These are phyloP conservation scores for Torymus tubicola DNA, from an alignment of 2,888 invertebrate species.

Conservation along the genomic window DNA sequence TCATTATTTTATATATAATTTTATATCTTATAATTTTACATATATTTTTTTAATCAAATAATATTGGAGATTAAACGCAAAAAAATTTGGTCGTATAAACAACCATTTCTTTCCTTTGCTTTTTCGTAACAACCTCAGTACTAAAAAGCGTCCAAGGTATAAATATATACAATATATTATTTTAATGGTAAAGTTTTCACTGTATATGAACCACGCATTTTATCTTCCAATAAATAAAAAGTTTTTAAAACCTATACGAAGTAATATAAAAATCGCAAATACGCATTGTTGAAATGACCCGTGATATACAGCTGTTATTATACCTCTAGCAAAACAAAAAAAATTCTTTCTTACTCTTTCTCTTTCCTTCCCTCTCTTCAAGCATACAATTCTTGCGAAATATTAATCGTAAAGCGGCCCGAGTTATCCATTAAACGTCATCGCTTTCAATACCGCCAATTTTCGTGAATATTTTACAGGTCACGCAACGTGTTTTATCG, in stretches of 20 bases:
- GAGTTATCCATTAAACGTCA: constrained; percentile 15
- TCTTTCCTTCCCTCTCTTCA: too few species aligned
- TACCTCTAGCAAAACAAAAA: neutral
- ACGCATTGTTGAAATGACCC: neutral
- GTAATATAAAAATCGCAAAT: neutral
- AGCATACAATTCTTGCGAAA: neutral
- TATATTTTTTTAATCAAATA: too few species aligned
- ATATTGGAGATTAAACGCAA: too few species aligned
- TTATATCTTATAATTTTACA: too few species aligned
- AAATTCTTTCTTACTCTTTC: neutral
- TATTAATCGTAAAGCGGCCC: constrained; percentile 15
- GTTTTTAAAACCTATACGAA: neutral
- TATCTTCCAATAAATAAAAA: neutral
- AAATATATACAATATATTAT: too few species aligned
- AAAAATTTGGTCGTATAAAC: too few species aligned
- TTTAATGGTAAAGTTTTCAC: too few species aligned
- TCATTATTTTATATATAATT: too few species aligned
- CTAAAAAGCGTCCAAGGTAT: too few species aligned
- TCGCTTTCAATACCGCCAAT: constrained; percentile 3
- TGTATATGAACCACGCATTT: neutral
- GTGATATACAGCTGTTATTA: constrained; percentile 2
- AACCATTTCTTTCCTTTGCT: too few species aligned
- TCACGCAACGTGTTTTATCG: neutral
- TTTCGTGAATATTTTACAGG: constrained; percentile 1
- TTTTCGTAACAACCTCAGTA: too few species aligned